phyloP scores from a whole-genome alignment of 2,797 vertebrate genomes.

The Neosalanx taihuensis region DNA sequence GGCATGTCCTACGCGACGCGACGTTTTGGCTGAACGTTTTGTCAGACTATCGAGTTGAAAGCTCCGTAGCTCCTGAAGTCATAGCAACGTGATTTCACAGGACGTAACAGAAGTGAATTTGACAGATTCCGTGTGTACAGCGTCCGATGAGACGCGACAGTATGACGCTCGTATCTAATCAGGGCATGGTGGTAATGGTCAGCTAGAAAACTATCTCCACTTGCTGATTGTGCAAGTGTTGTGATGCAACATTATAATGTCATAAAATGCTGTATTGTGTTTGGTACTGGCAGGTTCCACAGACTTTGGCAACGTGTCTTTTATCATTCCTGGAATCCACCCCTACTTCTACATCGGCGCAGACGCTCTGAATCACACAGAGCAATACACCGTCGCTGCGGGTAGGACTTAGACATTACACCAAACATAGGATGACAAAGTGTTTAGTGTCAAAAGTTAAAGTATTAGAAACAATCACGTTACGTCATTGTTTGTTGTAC shows the following conservation, averaged over 20 bases:
- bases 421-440: background rate
- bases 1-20: too few relatives aligned
- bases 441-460: background rate
- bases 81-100: too few relatives aligned
- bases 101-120: too few relatives aligned
- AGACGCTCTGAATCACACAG: constrained; percentile 81
- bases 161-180: too few relatives aligned
- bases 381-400: constrained; percentile 79
- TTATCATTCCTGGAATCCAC: constrained; percentile 82
- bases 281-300: constrained; percentile 74
- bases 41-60: too few relatives aligned
- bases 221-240: background rate
- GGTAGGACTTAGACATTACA: constrained; percentile 56
- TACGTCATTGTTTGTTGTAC: background rate
- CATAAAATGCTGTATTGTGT: background rate
- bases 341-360: constrained; percentile 87
- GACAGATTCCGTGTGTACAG: too few relatives aligned
- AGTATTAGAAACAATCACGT: background rate
- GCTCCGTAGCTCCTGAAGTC: too few relatives aligned
- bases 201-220: too few relatives aligned
- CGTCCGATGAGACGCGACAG: too few relatives aligned
- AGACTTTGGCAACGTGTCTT: constrained; percentile 86
- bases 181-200: too few relatives aligned
- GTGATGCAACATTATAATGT: background rate
- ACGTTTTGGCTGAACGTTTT: too few relatives aligned